Base-by-base conservation (phyloP, 2,888 invertebrate species). In the Caenorhabditis uteleia region DNA sequence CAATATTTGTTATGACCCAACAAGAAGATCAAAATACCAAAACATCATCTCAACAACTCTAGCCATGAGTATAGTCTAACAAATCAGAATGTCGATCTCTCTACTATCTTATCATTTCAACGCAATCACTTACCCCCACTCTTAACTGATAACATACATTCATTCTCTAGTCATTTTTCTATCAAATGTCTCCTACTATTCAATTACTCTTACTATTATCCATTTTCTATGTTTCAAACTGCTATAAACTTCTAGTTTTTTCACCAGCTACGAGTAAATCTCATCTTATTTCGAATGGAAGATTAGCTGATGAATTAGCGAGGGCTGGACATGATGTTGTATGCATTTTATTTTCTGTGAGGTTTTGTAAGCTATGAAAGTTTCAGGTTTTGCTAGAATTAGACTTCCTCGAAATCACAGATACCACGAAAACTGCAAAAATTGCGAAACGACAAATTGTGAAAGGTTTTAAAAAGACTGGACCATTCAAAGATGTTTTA, bases 261-360 rank as follows among this genome's bases (percentile, higher is more conserved):
- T 66, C 68, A 7, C 72, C 72, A 3, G 56, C 67, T 0, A 64
- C 62, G 12, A 64, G 64, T 42, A 62, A 64, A 48, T 69, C 68
- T 3, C 77, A 77, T 42, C 60, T 77, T 68, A 70, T 75, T 14
- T 64, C 67, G 2, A 72, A 75, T 34, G 73, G 66, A 14, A 43
- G 75, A 38, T 71, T 77, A 23, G 77, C 77, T 2, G 77, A 77
- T 50, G 70, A 68, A 8, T 47, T 77, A 25, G 74, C 68, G 12
- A 51, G 46, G 33, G 77, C 74, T 20, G 75, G 74, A 6, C 77
- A 77, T 49, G 61, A 77, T 33, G 77, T 77, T 46, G 75, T 76
- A 27, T 36, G 74, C 56, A 1, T 16, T 38, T 29, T 10, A 2
- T 29, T 10, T 29, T 40, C 25, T 23, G 21, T 42, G 42, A 1